Percentiles rank a stretch among this genome's conserved stretches.
phyloP scores from a whole-genome alignment of 1,140 invertebrate species.

The Leptinotarsa undecemlineata region DNA sequence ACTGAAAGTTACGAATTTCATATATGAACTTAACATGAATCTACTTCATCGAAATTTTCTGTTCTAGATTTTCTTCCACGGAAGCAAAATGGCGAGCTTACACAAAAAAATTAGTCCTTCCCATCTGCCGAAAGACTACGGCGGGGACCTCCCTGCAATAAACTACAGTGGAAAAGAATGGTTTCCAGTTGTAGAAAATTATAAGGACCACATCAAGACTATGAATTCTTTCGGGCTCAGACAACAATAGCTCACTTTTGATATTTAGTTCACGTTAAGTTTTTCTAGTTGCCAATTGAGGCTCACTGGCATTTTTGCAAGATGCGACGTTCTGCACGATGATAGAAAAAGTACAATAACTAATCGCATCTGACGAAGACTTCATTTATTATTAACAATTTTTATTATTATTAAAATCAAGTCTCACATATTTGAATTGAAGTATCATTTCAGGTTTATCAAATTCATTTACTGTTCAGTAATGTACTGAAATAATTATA shows the following conservation, averaged over 20 bases:
- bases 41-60: background rate
- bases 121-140: conserved; percentile 75
- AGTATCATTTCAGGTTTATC: too few relatives aligned
- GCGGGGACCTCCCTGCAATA: conserved; percentile 72
- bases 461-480: too few relatives aligned
- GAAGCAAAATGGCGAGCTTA: conserved; percentile 68
- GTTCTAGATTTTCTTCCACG: conserved; percentile 74
- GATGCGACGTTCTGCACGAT: too few relatives aligned
- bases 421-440: too few relatives aligned
- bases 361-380: too few relatives aligned
- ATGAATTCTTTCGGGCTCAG: conserved; percentile 69
- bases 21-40: too few relatives aligned
- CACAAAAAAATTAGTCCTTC: conserved; percentile 70
- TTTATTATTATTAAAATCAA: too few relatives aligned
- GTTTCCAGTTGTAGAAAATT: conserved; percentile 68
- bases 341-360: too few relatives aligned
- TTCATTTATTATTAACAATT: too few relatives aligned
- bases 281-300: background rate
- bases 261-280: background rate
- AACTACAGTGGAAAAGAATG: conserved; percentile 74
- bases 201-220: conserved; percentile 65
- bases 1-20: too few relatives aligned
- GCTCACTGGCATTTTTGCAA: too few relatives aligned
- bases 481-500: too few relatives aligned
- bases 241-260: conserved; percentile 52